Evolutionary conservation across 2,888 invertebrate genomes (phyloP).

Genomic region (Chrysolina haemoptera): DNA sequence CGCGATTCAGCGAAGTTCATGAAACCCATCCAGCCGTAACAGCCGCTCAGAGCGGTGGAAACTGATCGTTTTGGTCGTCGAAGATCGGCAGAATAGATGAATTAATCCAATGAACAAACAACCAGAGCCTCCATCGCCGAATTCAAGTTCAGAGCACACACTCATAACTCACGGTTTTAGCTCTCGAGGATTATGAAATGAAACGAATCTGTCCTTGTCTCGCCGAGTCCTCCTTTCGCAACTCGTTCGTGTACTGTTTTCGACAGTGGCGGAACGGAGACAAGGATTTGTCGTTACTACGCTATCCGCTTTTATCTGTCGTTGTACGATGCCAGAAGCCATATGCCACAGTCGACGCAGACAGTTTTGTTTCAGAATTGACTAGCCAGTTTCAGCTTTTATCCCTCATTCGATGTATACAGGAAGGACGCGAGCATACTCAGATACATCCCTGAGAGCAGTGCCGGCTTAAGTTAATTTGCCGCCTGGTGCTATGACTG

Average conservation of each 20-base stretch:
- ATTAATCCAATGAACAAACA: constrained; percentile 57
- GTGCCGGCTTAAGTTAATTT: no score
- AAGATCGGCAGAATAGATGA: constrained; percentile 55
- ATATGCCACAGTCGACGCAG: no score
- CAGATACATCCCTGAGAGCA: no score
- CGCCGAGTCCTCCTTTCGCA: background rate
- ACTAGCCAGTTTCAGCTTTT: no score
- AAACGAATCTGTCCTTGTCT: constrained; percentile 35
- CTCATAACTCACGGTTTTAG: constrained; percentile 55
- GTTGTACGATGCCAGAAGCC: no score
- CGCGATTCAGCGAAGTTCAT: constrained; percentile 29
- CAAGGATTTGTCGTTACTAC: no score
- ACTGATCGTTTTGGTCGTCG: constrained; percentile 48
- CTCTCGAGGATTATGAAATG: constrained; percentile 48
- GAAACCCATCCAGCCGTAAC: constrained; percentile 29
- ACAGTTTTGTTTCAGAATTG: no score
- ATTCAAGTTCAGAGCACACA: constrained; percentile 58
- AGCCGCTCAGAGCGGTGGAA: constrained; percentile 29
- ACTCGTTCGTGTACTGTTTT: background rate
- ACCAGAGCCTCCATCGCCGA: constrained; percentile 49
- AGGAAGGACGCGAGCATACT: no score
- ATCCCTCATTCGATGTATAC: no score
- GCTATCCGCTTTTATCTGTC: no score
- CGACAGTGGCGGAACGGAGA: background rate
- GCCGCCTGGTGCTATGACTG: no score